Evolutionary conservation across 2,888 invertebrate genomes (phyloP), one percentile per base, ranked within the genome.

Genomic region (Ichneumon xanthorius): DNA sequence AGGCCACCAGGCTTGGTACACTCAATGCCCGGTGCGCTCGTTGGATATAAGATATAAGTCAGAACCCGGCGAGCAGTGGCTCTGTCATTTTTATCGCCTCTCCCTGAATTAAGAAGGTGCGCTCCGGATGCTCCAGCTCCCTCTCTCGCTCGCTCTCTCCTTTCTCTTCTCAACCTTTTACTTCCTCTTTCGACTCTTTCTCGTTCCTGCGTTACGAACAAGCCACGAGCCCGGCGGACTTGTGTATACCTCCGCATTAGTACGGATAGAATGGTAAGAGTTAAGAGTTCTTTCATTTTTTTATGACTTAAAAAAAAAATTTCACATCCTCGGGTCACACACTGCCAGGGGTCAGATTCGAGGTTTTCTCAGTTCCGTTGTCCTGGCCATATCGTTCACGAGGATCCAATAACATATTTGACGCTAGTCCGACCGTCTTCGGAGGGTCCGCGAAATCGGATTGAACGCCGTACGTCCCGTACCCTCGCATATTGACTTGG

Each of bases 11-110:
- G 85, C 82, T 78, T 71, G 63, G 82, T 82, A 83, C 83, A 80
- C 82, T 76, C 82, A 65, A 85, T 80, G 79, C 81, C 75, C 70
- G 65, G 63, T 63, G 63, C 78, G 79, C 80, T 85, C 82, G 82
- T 75, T 58, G 76, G 75, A 65, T 92, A 92, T 91, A 91, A 92
- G 93, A 92, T 92, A 93, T 93, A 93, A 93, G 93, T 93, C 93
- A 93, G 91, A 89, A 89, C 82, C 89, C 89, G 90, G 90, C 91
- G 92, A 92, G 93, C 92, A 91, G 92, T 93, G 93, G 91, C 91
- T 92, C 91, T 93, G 93, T 93, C 93, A 93, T 93, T 93, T 93
- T 93, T 93, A 93, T 93, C 93, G 93, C 93, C 92, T 91, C 92
- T 90, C 90, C 88, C 91, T 93, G 93, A 93, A 93, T 93, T 93